Evolutionary conservation across 1,140 invertebrate species (phyloP), one percentile per base, ranked within the genome.

Genomic region (Procambarus virginalis): DNA sequence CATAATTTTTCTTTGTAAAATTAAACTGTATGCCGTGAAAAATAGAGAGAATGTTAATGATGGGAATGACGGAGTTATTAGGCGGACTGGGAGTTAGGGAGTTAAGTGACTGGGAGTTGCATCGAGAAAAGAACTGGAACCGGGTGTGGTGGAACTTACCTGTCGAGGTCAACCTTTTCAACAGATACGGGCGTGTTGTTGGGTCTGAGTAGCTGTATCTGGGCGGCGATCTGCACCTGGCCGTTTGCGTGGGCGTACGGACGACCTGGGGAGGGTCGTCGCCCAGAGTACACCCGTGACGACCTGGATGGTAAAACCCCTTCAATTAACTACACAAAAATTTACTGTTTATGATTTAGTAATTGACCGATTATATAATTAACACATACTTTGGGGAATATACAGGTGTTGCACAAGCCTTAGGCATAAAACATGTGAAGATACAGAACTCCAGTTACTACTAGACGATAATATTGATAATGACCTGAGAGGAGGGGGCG

Each of bases 171-270:
- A 3, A 89, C 80, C 81, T 89, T 89, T 48, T 89, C 87, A 2
- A 89, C 87, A 9, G 87, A 89, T 5, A 89, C 87, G 10, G 87
- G 87, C n/a, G 87, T 89, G 81, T 89, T 89, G 81, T 89, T 89
- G 80, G 87, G 87, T 17, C 87, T 45, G 3, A 89, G 81, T 0
- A 89, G 87, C 70, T 89, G 87, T 51, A 89, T 89, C 76, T 89
- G 87, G 70, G 87, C 87, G 34, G 81, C 76, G 20, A 89, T 58
- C 55, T 84, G 87, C 0, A 55, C 76, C 46, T 84, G 87, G 22
- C 82, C 82, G 9, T 68, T 46, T 46, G 79, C 58, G 12, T 83
- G 87, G 87, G 51, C 81, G 81, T 84, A 84, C 5, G 87, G 87
- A 10, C 87, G 87, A 9, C 81, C 55, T 5, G 87, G 87, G 2